Percentiles rank a stretch among this genome's conserved stretches.
Conservation (phyloP, 2,888 invertebrate species). For the Sarcophaga carnaria region DNA sequence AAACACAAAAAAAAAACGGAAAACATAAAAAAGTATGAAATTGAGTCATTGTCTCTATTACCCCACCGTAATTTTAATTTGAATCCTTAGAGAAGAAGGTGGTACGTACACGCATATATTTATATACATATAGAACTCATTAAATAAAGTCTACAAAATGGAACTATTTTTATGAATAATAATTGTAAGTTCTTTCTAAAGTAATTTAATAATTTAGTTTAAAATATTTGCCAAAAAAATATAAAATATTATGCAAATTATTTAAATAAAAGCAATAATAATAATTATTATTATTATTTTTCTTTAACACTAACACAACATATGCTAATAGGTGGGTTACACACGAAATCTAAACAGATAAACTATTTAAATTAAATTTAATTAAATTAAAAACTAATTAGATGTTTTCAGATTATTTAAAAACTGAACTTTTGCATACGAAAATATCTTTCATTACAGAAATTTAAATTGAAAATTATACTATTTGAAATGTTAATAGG, state of each 20-base stretch:
- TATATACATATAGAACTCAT: conserved; percentile 43
- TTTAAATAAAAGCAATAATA: conserved; percentile 51
- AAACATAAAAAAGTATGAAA: conserved; percentile 46
- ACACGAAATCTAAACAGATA: conserved; percentile 20
- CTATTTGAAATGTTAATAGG: neutral
- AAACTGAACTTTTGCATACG: neutral
- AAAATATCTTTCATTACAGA: conserved; percentile 6
- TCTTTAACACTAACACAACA: conserved; percentile 10
- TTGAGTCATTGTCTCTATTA: conserved; percentile 68
- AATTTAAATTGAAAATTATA: neutral
- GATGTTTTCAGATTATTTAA: conserved; percentile 51
- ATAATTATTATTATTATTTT: conserved; percentile 38
- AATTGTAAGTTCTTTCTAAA: conserved; percentile 59
- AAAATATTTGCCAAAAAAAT: conserved; percentile 71
- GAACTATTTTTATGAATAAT: conserved; percentile 52
- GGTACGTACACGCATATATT: conserved; percentile 21
- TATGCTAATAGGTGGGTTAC: conserved; percentile 50
- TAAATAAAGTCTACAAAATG: conserved; percentile 45
- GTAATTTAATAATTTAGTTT: conserved; percentile 65
- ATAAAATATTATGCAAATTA: conserved; percentile 48
- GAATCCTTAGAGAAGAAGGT: conserved; percentile 62
- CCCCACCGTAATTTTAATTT: conserved; percentile 68
- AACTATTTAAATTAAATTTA: neutral
- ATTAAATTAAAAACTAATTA: conserved; percentile 37
- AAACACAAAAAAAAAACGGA: too few relatives aligned